Evolutionary conservation across 2,888 invertebrate genomes (phyloP).

Genomic region (Drosophila nr. medialis): DNA sequence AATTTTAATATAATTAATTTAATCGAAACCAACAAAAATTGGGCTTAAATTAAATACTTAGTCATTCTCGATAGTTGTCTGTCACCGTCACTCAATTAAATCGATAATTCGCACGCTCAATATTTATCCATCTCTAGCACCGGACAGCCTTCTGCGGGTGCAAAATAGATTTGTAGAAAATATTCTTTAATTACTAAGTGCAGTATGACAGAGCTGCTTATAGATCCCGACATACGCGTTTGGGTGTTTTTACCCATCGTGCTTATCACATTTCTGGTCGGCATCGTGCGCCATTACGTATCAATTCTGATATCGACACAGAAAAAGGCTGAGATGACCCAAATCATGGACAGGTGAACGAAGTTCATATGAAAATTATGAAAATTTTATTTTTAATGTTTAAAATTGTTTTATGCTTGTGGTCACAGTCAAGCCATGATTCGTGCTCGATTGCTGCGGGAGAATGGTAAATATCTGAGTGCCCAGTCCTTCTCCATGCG

Average conservation of each 20-base stretch:
- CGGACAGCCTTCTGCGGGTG: slow-evolving; percentile 30
- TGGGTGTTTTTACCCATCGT: slow-evolving; percentile 99
- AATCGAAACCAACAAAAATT: background rate
- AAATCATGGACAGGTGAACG: slow-evolving; percentile 95
- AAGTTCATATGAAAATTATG: slow-evolving; percentile 17
- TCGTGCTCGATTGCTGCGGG: slow-evolving; percentile 94
- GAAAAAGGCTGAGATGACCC: slow-evolving; percentile 97
- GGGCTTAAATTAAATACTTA: background rate
- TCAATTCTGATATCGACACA: slow-evolving; percentile 97
- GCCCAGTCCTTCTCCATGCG: slow-evolving; percentile 97
- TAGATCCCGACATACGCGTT: slow-evolving; percentile 98
- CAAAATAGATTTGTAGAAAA: slow-evolving; percentile 34
- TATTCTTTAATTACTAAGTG: slow-evolving; percentile 42
- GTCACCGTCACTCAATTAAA: slow-evolving; percentile 3
- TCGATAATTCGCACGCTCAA: slow-evolving; percentile 10
- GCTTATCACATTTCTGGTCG: slow-evolving; percentile 98
- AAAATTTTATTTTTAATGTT: background rate
- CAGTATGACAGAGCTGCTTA: slow-evolving; percentile 93
- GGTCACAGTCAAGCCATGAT: slow-evolving; percentile 94
- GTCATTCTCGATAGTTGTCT: slow-evolving; percentile 10
- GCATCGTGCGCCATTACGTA: slow-evolving; percentile 98
- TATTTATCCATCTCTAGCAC: slow-evolving; percentile 32
- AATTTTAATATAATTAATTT: background rate
- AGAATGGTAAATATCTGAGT: slow-evolving; percentile 98
- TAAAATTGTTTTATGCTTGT: background rate